These are phyloP conservation scores for Nomada flava DNA, from an alignment of 2,888 invertebrate genomes.

Conservation along the genomic window DNA sequence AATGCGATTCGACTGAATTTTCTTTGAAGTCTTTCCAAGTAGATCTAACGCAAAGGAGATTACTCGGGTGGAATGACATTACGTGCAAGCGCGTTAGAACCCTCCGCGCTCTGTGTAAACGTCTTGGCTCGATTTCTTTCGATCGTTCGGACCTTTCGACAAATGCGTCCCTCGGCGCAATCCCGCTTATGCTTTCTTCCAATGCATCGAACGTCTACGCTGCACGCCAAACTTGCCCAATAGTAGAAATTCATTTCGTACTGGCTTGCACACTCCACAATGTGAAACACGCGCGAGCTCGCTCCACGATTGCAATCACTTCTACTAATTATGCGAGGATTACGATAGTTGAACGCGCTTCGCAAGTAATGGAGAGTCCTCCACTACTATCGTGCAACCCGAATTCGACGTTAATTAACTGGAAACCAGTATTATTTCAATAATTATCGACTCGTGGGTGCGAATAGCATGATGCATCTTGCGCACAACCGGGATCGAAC, in stretches of 20 bases:
- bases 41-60: conserved; percentile 38
- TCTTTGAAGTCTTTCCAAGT: conserved; percentile 29
- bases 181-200: no score
- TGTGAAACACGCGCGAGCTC: no score
- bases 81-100: conserved; percentile 25
- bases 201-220: no score
- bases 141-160: background rate
- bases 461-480: background rate
- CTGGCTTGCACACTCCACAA: no score
- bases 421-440: conserved; percentile 29
- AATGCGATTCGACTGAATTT: conserved; percentile 36
- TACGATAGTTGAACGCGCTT: conserved; percentile 53
- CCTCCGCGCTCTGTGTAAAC: conserved; percentile 17
- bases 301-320: background rate
- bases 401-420: conserved; percentile 47
- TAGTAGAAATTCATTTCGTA: no score
- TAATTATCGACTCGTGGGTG: background rate
- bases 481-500: background rate
- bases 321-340: conserved; percentile 49
- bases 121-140: conserved; percentile 15
- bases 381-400: conserved; percentile 10
- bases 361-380: conserved; percentile 44
- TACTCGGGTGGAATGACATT: conserved; percentile 27
- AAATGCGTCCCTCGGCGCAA: background rate
- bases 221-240: no score